Evolutionary conservation across 2,888 invertebrate genomes (phyloP).

Genomic region (Drosophila crucigera): DNA sequence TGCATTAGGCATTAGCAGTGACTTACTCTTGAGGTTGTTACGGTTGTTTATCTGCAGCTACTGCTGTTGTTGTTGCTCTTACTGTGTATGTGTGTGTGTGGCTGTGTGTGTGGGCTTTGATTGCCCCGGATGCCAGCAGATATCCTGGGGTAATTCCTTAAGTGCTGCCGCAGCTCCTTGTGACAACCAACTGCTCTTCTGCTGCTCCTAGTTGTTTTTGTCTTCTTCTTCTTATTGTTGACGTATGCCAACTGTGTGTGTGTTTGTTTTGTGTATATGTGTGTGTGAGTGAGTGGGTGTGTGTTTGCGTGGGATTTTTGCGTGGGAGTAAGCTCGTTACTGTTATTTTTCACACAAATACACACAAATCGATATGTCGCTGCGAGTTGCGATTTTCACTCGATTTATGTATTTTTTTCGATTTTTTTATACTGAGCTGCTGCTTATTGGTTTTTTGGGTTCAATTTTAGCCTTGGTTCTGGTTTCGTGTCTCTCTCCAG

Average conservation of each 20-base stretch:
- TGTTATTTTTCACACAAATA: slow-evolving; percentile 78
- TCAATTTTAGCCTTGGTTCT: slow-evolving; percentile 68
- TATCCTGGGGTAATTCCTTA: slow-evolving; percentile 55
- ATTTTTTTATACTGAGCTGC: slow-evolving; percentile 10
- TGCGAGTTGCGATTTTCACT: slow-evolving; percentile 45
- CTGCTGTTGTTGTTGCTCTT: slow-evolving; percentile 1
- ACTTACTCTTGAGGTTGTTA: slow-evolving; percentile 44
- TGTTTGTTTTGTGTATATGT: slow-evolving; percentile 3
- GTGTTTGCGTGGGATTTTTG: slow-evolving; percentile 19
- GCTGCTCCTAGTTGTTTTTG: slow-evolving; percentile 5
- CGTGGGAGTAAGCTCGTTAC: slow-evolving; percentile 56
- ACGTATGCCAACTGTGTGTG: slow-evolving; percentile 44
- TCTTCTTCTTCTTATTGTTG: slow-evolving; percentile 49
- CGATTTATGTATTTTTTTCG: slow-evolving; percentile 20
- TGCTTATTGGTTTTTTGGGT: slow-evolving; percentile 13
- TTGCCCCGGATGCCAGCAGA: slow-evolving; percentile 40
- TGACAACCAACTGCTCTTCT: slow-evolving; percentile 39
- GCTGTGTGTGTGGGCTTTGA: slow-evolving; percentile 12
- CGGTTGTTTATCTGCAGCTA: slow-evolving; percentile 32
- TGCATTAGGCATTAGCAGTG: slow-evolving; percentile 60
- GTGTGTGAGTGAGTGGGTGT: neutral
- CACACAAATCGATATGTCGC: slow-evolving; percentile 77
- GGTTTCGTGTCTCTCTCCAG: slow-evolving; percentile 23
- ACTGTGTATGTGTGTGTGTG: slow-evolving; percentile 7
- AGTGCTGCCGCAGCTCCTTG: slow-evolving; percentile 34